These are phyloP conservation scores for Lottia scabra DNA, from an alignment of 2,888 invertebrate species.

Conservation along the genomic window DNA sequence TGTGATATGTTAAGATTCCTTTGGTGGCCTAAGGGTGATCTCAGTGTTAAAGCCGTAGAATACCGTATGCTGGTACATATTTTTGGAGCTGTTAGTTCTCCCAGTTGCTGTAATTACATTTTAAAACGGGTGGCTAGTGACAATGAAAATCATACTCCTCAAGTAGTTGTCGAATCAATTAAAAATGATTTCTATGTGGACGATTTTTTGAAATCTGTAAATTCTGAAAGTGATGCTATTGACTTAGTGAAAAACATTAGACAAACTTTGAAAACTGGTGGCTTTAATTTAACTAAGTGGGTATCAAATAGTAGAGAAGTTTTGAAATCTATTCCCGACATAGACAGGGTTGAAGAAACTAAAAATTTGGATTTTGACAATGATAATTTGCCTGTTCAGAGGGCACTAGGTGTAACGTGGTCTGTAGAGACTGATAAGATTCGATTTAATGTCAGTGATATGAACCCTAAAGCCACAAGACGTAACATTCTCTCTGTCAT, in stretches of 20 bases:
- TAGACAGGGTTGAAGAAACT: constrained; percentile 24
- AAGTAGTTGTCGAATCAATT: constrained; percentile 9
- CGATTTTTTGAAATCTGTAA: constrained; percentile 19
- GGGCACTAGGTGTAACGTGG: constrained; percentile 26
- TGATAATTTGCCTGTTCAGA: constrained; percentile 25
- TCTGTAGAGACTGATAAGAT: constrained; percentile 11
- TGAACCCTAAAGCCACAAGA: neutral
- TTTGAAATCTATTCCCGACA: constrained; percentile 25
- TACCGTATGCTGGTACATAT: constrained; percentile 20
- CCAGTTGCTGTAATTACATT: constrained; percentile 15
- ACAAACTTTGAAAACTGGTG: constrained; percentile 11
- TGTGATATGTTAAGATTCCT: constrained; percentile 22
- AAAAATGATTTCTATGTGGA: constrained; percentile 32
- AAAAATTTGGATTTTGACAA: constrained; percentile 17
- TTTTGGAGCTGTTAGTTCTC: constrained; percentile 15
- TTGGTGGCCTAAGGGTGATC: constrained; percentile 13
- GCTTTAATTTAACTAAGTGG: constrained; percentile 35
- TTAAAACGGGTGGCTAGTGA: constrained; percentile 9
- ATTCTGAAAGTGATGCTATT: constrained; percentile 5
- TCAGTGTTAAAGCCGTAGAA: neutral
- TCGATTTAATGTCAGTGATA: constrained; percentile 3
- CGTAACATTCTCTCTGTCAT: constrained; percentile 6
- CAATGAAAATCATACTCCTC: neutral
- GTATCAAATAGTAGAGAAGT: constrained; percentile 28
- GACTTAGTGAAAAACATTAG: neutral